Conservation (phyloP, 2,888 invertebrate genomes). For the Drosophila borborema region DNA sequence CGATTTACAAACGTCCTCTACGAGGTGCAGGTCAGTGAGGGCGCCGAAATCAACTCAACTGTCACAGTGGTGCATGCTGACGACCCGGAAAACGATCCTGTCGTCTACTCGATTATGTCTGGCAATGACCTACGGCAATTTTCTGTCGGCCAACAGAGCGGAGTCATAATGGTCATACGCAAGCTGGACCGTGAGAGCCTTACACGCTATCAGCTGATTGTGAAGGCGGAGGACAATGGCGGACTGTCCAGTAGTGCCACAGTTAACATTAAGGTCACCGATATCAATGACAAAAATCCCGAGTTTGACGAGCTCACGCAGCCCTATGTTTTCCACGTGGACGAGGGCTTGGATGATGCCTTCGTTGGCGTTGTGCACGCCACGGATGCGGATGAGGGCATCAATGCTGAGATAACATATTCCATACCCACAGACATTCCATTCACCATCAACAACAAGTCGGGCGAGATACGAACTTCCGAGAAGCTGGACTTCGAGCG, state of each 20-base stretch:
- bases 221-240: constrained; percentile 94
- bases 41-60: constrained; percentile 94
- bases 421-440: constrained; percentile 92
- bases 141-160: constrained; percentile 93
- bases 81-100: constrained; percentile 95
- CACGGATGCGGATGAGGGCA: constrained; percentile 93
- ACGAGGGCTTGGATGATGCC: constrained; percentile 88
- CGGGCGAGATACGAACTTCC: constrained; percentile 92
- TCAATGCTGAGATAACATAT: constrained; percentile 93
- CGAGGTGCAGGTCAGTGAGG: constrained; percentile 95
- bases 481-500: constrained; percentile 92
- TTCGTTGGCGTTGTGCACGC: constrained; percentile 93
- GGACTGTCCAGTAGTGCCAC: constrained; percentile 92
- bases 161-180: constrained; percentile 94
- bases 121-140: constrained; percentile 96
- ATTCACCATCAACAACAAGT: constrained; percentile 91
- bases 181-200: constrained; percentile 94
- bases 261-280: constrained; percentile 94
- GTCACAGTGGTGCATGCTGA: constrained; percentile 93
- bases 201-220: constrained; percentile 94
- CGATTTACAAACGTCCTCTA: constrained; percentile 93
- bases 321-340: constrained; percentile 92
- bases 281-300: constrained; percentile 96
- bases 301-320: constrained; percentile 91
- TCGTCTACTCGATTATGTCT: constrained; percentile 93